Evolutionary conservation across 1,140 invertebrate species (phyloP), one percentile per base, ranked within the genome.

Genomic region (Heliconius nattereri): DNA sequence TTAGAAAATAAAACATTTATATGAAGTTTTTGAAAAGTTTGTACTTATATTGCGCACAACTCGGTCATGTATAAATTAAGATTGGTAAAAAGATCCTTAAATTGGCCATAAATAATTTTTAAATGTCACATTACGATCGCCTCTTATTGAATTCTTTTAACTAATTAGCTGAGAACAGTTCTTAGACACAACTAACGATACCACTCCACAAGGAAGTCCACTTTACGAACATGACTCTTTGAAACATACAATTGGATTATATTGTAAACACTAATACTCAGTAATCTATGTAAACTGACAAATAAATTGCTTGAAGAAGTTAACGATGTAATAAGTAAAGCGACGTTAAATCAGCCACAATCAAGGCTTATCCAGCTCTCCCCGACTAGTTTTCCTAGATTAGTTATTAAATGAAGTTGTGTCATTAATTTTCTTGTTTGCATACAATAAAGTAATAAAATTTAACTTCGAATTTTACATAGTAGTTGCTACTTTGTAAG

Each of bases 321-420:
- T 40, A 75, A 76, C 75, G 75, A 76, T 37, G 20, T 71, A 76
- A 71, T 76, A 76, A 71, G 23, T 32, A 40, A 37, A 66, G 40
- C 40, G 54, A 32, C 60, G 74, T 73, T 70, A 76, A 80, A 80
- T 76, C 79, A 60, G 19, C 73, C 54, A 71, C 75, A 73, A 80
- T 80, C 72, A 66, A 80, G 73, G 75, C 74, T 73, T 76, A 79
- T 57, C 54, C 73, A 8, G 35, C 78, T 23, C 54, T 80, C 70
- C 32, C 52, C 19, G 70, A 80, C 82, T 70, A 72, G 81, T 81
- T 79, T 9, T 75, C 37, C n/a, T 29, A 71, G 74, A 75, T 74
- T 71, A 73, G 77, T 81, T 84, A 85, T 82, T 79, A 83, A 84
- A 87, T 86, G 76, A 84, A 86, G 83, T 82, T 79, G 77, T 85